These are phyloP conservation scores for Perodicticus potto DNA, from an alignment of 2,797 vertebrate species.

Conservation along the genomic window DNA sequence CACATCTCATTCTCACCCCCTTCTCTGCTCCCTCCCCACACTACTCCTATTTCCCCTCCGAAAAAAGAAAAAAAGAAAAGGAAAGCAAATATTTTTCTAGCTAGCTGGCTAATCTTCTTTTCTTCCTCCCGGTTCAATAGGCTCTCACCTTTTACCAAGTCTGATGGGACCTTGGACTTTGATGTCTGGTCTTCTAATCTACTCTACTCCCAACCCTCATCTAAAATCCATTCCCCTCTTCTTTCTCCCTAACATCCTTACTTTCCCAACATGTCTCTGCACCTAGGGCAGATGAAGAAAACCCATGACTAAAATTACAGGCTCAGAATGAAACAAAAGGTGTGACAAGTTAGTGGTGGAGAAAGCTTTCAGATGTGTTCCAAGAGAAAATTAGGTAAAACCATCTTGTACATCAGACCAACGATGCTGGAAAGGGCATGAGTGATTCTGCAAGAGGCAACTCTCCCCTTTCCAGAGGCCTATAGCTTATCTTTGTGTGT, in stretches of 20 bases:
- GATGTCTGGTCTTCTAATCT: neutral
- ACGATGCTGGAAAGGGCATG: neutral
- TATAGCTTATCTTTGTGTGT: neutral
- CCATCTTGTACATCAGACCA: constrained; percentile 67
- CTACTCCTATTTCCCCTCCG: neutral
- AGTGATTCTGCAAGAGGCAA: neutral
- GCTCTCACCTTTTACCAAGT: neutral
- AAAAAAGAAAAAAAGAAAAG: neutral
- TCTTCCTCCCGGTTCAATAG: neutral
- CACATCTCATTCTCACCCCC: neutral
- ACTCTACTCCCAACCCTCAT: neutral
- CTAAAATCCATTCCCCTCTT: neutral
- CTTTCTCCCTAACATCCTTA: constrained; percentile 7
- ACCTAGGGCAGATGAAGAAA: constrained; percentile 26
- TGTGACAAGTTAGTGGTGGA: neutral
- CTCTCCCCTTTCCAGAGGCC: neutral
- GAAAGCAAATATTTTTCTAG: neutral
- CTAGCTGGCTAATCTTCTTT: neutral
- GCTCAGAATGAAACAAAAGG: constrained; percentile 66
- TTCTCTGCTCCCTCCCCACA: neutral
- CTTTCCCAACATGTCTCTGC: constrained; percentile 53
- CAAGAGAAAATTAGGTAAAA: constrained; percentile 75
- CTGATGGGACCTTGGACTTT: neutral
- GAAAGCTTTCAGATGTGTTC: constrained; percentile 74
- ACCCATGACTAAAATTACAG: constrained; percentile 66